Evolutionary conservation across 2,888 invertebrate species (phyloP).

Genomic region (Caenorhabditis parvicauda): DNA sequence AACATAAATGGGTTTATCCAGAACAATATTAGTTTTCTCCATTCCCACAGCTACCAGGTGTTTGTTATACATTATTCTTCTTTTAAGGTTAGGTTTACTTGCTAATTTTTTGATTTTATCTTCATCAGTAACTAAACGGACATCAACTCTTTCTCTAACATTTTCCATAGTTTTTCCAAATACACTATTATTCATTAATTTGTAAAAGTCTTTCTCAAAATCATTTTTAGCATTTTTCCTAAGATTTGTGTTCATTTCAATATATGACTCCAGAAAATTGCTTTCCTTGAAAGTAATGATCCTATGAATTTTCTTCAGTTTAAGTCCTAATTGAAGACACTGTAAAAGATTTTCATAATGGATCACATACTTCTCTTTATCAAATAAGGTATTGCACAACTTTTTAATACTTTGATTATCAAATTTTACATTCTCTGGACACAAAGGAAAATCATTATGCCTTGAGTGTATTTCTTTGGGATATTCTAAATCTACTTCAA

Average conservation of each 20-base stretch:
- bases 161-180: conserved; percentile 65
- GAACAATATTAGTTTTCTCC: conserved; percentile 22
- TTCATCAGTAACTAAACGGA: conserved; percentile 38
- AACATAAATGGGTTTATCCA: conserved; percentile 20
- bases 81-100: conserved; percentile 26
- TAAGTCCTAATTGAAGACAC: conserved; percentile 6
- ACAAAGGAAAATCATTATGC: conserved; percentile 59
- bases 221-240: conserved; percentile 48
- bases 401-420: conserved; percentile 24
- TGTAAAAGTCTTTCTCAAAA: conserved; percentile 63
- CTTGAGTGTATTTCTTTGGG: conserved; percentile 60
- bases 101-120: conserved; percentile 15
- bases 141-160: conserved; percentile 61
- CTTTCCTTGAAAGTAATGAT: conserved; percentile 11
- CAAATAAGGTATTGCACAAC: conserved; percentile 28
- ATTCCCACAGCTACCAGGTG: conserved; percentile 26
- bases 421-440: conserved; percentile 31
- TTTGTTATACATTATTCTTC: conserved; percentile 12
- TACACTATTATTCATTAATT: conserved; percentile 62
- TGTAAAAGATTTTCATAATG: conserved; percentile 27
- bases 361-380: conserved; percentile 37
- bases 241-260: conserved; percentile 29
- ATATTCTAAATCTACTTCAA: conserved; percentile 65
- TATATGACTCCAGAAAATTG: conserved; percentile 13
- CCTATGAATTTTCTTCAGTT: conserved; percentile 17